Conservation (phyloP, 2,113 vertebrate species). For the Malaclemys terrapin region DNA sequence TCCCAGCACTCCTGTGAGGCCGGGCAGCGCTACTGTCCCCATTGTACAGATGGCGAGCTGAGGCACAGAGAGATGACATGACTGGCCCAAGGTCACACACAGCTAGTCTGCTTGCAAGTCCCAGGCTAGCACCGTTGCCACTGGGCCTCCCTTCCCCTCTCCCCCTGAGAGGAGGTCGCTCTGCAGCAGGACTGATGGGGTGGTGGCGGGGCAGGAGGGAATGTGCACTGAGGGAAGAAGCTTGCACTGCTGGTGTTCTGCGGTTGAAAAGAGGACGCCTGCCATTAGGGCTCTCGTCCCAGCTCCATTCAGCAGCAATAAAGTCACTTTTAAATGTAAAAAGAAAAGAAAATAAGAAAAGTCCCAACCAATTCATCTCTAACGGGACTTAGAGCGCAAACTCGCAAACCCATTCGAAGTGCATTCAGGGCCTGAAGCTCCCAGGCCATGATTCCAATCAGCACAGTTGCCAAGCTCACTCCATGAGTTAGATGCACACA, state of each 20-base stretch:
- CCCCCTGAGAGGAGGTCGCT: not conserved
- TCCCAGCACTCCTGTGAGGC: not conserved
- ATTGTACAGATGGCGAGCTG: not conserved
- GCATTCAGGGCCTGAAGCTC: not conserved
- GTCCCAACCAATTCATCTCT: not conserved
- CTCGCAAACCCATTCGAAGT: not conserved
- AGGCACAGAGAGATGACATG: no score
- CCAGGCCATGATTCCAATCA: not conserved
- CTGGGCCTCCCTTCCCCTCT: no score
- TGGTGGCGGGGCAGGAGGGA: fast-evolving
- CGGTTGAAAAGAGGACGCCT: not conserved
- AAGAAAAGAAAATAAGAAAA: not conserved
- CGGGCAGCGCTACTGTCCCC: not conserved
- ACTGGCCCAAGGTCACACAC: not conserved
- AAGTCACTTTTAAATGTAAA: not conserved
- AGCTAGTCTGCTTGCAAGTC: not conserved
- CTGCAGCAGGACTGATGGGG: not conserved
- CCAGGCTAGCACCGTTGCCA: not conserved
- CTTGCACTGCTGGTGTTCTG: not conserved
- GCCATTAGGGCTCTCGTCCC: not conserved
- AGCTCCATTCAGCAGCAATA: not conserved
- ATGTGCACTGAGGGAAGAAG: not conserved
- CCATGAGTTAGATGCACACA: not conserved
- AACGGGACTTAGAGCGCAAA: not conserved
- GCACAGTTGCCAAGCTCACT: not conserved